Conservation (phyloP, 2,888 invertebrate species). For the Tineola bisselliella region DNA sequence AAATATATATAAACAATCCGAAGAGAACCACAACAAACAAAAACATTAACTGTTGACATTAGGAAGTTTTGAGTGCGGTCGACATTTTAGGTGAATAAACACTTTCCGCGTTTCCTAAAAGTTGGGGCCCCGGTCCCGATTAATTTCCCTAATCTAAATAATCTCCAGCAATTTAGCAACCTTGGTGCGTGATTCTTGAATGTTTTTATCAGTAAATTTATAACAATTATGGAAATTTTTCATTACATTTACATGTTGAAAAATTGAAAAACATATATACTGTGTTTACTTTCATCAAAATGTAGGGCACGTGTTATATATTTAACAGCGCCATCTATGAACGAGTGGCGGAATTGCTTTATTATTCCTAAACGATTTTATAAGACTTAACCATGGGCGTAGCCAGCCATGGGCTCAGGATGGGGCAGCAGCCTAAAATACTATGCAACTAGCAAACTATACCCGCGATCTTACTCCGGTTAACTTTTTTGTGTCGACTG, state of each 20-base stretch:
- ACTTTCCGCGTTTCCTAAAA: neutral
- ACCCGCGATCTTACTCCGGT: too few species aligned
- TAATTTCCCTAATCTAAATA: conserved; percentile 1
- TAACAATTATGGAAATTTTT: neutral
- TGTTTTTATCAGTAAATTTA: neutral
- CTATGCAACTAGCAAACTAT: too few species aligned
- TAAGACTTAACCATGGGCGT: too few species aligned
- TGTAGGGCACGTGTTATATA: neutral
- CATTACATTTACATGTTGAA: neutral
- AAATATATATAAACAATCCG: neutral
- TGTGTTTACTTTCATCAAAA: too few species aligned
- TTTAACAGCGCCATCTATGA: too few species aligned
- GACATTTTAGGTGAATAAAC: neutral
- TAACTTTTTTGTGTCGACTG: too few species aligned
- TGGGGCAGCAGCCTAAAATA: too few species aligned
- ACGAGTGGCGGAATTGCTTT: too few species aligned
- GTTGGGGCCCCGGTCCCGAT: neutral
- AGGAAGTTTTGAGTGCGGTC: neutral
- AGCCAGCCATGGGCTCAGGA: too few species aligned
- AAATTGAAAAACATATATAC: neutral
- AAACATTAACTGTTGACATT: neutral
- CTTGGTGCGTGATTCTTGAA: neutral
- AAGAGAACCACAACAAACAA: neutral
- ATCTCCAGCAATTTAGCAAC: neutral
- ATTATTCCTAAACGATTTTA: too few species aligned